Base-by-base conservation (phyloP, 2,888 invertebrate genomes). In the Torymus texanus region DNA sequence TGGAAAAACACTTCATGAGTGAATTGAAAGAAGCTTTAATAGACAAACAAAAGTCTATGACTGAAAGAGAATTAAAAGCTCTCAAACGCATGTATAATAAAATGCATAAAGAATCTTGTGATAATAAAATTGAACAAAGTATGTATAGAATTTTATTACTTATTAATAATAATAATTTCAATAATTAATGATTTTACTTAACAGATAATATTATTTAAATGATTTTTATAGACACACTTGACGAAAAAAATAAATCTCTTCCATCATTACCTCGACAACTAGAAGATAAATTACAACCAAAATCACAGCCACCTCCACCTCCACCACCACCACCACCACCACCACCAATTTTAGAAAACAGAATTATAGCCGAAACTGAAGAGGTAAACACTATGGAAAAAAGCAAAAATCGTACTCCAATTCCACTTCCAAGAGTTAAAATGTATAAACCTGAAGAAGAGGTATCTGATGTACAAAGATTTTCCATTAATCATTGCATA, bases 11-110 rank as follows among this genome's bases (percentile, higher is more conserved):
- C 84, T 89, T 90, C 70, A 89, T 90, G 88, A 83, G 82, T 24
- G 90, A 90, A 81, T 83, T 90, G 68, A 90, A 88, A 71, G 89
- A 88, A 73, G 89, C 85, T 16, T 84, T 90, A 2, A 79, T 88
- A 14, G 90, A 89, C 12, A 89, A 89, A 61, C 84, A 87, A 61
- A 87, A 85, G 65, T 83, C 86, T 18, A 90, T 89, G 88, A 85
- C 85, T 3, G 88, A 88, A 81, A 85, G 90, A 76, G 90, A 90
- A 81, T 82, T 86, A 0, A 87, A 81, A 80, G 90, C 90, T 29
- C 81, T 90, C 66, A 80, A 84, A 77, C 84, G 89, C 71, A 88
- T 87, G 86, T 86, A 86, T 76, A 82, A 84, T 67, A 81, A 76
- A 65, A 55, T 83, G 41, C 62, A 74, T 41, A 81, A 73, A 14